phyloP scores from a whole-genome alignment of 1,140 invertebrate species.

The Drosophila varians region DNA sequence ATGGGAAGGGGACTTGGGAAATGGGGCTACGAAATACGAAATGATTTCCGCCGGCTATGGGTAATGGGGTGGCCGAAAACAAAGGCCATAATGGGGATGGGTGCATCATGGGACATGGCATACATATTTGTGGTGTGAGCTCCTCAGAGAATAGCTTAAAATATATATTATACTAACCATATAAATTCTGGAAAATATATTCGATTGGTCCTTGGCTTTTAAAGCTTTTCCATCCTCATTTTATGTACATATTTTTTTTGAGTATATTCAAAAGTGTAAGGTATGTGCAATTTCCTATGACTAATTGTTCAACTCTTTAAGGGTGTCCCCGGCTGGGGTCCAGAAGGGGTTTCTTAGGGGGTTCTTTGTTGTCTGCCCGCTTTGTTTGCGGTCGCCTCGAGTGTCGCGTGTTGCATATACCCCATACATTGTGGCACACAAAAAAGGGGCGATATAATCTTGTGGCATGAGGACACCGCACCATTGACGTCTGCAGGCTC shows the following conservation, averaged over 20 bases:
- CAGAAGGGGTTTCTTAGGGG: slow-evolving; percentile 4
- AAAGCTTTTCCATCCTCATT: neutral
- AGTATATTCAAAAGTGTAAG: slow-evolving; percentile 1
- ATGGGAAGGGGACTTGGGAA: neutral
- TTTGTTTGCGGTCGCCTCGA: slow-evolving; percentile 59
- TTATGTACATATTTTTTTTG: slow-evolving; percentile 6
- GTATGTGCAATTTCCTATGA: slow-evolving; percentile 23
- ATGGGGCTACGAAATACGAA: slow-evolving; percentile 26
- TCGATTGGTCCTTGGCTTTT: neutral
- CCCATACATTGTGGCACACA: no score
- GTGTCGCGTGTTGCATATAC: slow-evolving; percentile 39
- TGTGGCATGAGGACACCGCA: slow-evolving; percentile 18
- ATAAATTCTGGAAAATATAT: neutral
- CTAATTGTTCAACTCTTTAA: slow-evolving; percentile 14
- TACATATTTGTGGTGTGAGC: neutral
- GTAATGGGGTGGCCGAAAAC: slow-evolving; percentile 50
- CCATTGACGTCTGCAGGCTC: slow-evolving; percentile 66
- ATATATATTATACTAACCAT: neutral
- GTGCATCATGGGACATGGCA: slow-evolving; percentile 9
- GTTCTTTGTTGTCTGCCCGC: slow-evolving; percentile 18
- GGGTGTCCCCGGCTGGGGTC: slow-evolving; percentile 3
- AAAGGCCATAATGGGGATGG: slow-evolving; percentile 19
- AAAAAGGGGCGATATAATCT: slow-evolving; percentile 9
- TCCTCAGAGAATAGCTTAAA: neutral
- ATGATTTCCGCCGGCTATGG: slow-evolving; percentile 51